Conservation (phyloP, 2,888 invertebrate genomes). For the Sepiola atlantica region DNA sequence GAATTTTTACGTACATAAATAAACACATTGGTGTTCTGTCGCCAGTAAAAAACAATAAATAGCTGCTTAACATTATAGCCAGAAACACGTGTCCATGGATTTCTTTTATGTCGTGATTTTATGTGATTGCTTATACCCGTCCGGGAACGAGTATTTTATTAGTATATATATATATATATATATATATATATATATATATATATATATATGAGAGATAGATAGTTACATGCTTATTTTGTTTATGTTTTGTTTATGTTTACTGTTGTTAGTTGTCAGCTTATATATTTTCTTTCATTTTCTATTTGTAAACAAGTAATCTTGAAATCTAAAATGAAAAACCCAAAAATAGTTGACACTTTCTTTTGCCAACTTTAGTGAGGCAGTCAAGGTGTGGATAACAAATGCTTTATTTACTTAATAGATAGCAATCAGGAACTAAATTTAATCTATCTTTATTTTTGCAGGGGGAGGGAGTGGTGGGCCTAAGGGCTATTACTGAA, state of each 20-base stretch:
- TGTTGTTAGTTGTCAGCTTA: background rate
- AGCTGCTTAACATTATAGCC: too few relatives aligned
- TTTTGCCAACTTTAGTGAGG: background rate
- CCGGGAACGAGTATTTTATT: too few relatives aligned
- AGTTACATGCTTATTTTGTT: background rate
- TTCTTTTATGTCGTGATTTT: too few relatives aligned
- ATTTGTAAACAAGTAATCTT: background rate
- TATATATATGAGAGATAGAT: background rate
- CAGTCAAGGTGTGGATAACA: background rate
- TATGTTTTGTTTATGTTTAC: background rate
- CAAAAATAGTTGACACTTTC: background rate
- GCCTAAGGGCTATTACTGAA: background rate
- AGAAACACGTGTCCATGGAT: too few relatives aligned
- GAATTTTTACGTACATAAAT: too few relatives aligned
- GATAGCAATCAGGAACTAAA: background rate
- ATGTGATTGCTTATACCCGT: too few relatives aligned
- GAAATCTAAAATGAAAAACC: background rate
- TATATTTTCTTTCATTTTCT: background rate
- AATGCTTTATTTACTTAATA: background rate
- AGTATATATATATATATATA: background rate
- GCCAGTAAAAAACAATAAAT: too few relatives aligned
- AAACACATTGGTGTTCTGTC: too few relatives aligned
- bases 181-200: background rate
- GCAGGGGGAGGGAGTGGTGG: background rate
- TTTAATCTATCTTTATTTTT: background rate